Percentiles rank a stretch among this genome's conserved stretches.
phyloP scores from a whole-genome alignment of 2,888 invertebrate genomes.

The Gari tellinella region DNA sequence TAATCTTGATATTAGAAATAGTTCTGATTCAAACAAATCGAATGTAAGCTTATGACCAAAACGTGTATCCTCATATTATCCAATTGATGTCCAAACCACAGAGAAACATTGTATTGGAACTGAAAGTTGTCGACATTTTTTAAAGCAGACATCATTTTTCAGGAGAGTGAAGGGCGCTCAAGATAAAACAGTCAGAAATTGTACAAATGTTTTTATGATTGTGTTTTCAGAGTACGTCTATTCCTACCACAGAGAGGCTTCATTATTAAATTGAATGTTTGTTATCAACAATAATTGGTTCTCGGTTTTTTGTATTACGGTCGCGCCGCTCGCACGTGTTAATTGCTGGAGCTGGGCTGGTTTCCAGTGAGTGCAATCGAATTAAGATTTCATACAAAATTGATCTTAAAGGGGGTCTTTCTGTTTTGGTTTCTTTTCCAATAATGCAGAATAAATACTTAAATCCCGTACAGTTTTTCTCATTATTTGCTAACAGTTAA shows the following conservation, averaged over 20 bases:
- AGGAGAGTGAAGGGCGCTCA: too few relatives aligned
- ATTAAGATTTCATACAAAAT: conserved; percentile 33
- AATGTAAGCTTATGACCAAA: too few relatives aligned
- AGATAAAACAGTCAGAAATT: conserved; percentile 30
- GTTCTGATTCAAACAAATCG: too few relatives aligned
- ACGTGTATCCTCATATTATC: too few relatives aligned
- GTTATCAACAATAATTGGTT: conserved; percentile 53
- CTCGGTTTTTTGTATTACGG: conserved; percentile 10
- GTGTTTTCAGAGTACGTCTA: conserved; percentile 11
- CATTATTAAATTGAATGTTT: conserved; percentile 48
- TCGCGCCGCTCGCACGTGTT: conserved; percentile 24
- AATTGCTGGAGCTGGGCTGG: conserved; percentile 22
- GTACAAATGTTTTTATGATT: conserved; percentile 35
- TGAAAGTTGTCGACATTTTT: too few relatives aligned
- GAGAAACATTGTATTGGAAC: too few relatives aligned
- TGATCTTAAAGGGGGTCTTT: conserved; percentile 30
- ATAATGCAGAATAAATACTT: conserved; percentile 21
- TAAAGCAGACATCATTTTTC: too few relatives aligned
- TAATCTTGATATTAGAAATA: too few relatives aligned
- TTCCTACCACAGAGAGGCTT: not conserved
- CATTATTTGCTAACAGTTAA: too few relatives aligned
- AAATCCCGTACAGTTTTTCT: too few relatives aligned
- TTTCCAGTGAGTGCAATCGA: conserved; percentile 42
- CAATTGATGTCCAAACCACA: too few relatives aligned
- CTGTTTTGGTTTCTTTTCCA: conserved; percentile 16